Evolutionary conservation across 2,113 vertebrate species (phyloP), one percentile per base, ranked within the genome.

Genomic region (Orycteropus afer): DNA sequence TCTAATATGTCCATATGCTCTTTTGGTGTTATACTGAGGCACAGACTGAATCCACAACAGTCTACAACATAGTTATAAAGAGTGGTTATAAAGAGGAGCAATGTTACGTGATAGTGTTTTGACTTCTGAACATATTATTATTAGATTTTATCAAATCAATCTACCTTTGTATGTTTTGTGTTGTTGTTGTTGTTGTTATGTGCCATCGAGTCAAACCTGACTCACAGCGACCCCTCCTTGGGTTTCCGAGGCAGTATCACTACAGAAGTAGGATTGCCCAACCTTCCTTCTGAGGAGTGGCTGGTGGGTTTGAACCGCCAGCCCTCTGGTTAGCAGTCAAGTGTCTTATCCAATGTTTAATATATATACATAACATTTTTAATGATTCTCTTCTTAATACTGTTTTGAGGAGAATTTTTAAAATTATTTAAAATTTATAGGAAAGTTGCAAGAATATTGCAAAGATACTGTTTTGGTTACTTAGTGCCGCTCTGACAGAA

Each of bases 111-210:
- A 79, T n/a, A 53, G 29, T 27, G 14, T 79, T 86, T 53, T 93
- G 22, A 85, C 88, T 65, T 78, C 59, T 4, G 7, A 83, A 53
- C n/a, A 71, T 40, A 11, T 55, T 84, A 49, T 12, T 45, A 73
- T 4, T 49, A 79, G 42, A n/a, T 59, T 88, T 79, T 73, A 53
- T 61, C 53, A 82, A 91, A 34, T n/a, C 81, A 65, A 90, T 73
- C n/a, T 65, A 8, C 29, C 55, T 42, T 53, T 37, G 25, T 78
- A 10, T 82, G 27, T 78, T 63, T 91, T 74, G 74, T 86, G 51
- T 45, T 71, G 29, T n/a, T n/a, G n/a, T n/a, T n/a, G n/a, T n/a
- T n/a, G n/a, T n/a, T n/a, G n/a, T n/a, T n/a, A n/a, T n/a, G n/a
- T n/a, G n/a, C n/a, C n/a, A n/a, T n/a, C n/a, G n/a, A n/a, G n/a